Evolutionary conservation across 2,797 vertebrate genomes (phyloP).

Genomic region (Xerus rutilus): DNA sequence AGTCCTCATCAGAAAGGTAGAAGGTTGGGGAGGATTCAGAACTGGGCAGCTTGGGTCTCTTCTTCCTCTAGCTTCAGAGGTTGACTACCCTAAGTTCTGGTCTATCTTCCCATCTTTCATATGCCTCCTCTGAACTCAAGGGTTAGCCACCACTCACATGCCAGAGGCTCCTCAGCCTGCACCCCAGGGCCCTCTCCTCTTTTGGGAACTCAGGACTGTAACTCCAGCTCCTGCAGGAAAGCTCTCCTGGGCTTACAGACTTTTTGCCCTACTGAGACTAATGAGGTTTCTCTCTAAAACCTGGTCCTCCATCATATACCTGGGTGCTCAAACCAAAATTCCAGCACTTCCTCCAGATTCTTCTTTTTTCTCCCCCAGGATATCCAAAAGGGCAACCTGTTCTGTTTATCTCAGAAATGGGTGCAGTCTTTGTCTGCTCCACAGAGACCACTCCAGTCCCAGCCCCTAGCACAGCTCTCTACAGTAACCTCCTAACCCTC

Average conservation of each 20-base stretch:
- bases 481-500: not conserved
- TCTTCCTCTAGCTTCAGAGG: not conserved
- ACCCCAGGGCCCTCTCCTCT: not conserved
- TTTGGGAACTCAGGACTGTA: not conserved
- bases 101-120: not conserved
- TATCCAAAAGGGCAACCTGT: not conserved
- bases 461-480: not conserved
- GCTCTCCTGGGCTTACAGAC: not conserved
- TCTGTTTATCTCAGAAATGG: not conserved
- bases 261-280: not conserved
- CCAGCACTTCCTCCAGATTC: not conserved
- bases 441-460: not conserved
- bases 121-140: not conserved
- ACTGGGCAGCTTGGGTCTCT: not conserved
- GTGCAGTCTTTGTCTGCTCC: not conserved
- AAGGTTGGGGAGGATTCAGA: not conserved
- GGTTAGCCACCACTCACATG: not conserved
- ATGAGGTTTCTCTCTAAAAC: not conserved
- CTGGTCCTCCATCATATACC: not conserved
- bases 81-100: not conserved
- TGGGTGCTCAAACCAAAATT: not conserved
- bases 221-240: not conserved
- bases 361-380: not conserved
- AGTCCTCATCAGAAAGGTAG: not conserved
- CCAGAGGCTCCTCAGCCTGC: not conserved